Evolutionary conservation across 2,113 vertebrate species (phyloP).

Genomic region (Elephas maximus): DNA sequence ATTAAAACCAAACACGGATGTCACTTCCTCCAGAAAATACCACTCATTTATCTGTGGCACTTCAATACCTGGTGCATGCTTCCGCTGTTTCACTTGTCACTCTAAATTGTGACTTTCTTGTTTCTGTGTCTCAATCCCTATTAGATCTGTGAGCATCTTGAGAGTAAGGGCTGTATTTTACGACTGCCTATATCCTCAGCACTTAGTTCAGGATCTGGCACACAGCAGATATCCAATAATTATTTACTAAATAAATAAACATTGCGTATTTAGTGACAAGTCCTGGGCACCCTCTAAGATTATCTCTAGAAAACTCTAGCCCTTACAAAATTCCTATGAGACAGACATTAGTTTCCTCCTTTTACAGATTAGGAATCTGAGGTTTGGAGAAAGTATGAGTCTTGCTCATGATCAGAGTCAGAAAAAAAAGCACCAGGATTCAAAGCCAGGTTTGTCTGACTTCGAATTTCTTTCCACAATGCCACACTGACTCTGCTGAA

Average conservation of each 20-base stretch:
- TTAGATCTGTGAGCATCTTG: background rate
- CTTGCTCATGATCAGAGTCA: background rate
- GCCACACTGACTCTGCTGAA: no score
- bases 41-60: background rate
- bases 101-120: background rate
- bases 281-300: background rate
- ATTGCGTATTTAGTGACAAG: background rate
- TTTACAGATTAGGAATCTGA: background rate
- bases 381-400: conserved; percentile 21
- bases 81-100: background rate
- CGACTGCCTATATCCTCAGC: background rate
- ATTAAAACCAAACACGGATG: background rate
- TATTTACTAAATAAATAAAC: background rate
- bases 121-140: background rate
- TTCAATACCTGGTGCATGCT: background rate
- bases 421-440: background rate
- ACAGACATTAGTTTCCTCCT: background rate
- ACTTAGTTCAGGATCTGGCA: background rate
- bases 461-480: background rate
- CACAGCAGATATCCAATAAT: background rate
- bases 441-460: background rate
- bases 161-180: background rate
- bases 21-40: background rate
- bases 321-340: background rate
- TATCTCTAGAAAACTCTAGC: background rate